Evolutionary conservation across 2,888 invertebrate species (phyloP).

Genomic region (Pollenia griseotomentosa): DNA sequence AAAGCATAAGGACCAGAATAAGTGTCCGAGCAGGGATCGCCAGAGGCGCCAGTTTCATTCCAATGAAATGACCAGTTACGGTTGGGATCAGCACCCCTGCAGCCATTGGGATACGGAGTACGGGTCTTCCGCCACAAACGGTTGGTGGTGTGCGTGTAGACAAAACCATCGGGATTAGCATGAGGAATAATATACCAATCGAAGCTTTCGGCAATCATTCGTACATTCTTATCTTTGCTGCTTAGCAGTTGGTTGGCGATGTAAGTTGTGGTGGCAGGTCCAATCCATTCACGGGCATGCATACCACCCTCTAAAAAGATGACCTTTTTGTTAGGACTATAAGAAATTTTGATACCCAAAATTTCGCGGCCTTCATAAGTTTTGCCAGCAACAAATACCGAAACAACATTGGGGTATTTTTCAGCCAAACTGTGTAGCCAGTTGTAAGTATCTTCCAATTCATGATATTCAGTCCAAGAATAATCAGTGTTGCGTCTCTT

Average conservation of each 20-base stretch:
- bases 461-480: slow-evolving; percentile 79
- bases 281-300: slow-evolving; percentile 91
- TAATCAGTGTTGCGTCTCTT: slow-evolving; percentile 76
- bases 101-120: slow-evolving; percentile 81
- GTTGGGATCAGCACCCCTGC: slow-evolving; percentile 87
- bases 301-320: slow-evolving; percentile 88
- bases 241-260: slow-evolving; percentile 87
- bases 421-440: slow-evolving; percentile 85
- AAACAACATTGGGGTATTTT: slow-evolving; percentile 84
- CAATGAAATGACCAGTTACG: slow-evolving; percentile 88
- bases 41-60: slow-evolving; percentile 86
- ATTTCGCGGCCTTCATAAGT: slow-evolving; percentile 87
- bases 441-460: slow-evolving; percentile 84
- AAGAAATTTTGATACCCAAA: slow-evolving; percentile 85
- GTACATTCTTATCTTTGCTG: slow-evolving; percentile 85
- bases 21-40: slow-evolving; percentile 82
- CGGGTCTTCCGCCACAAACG: slow-evolving; percentile 89
- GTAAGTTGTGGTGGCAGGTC: slow-evolving; percentile 87
- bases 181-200: slow-evolving; percentile 91
- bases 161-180: slow-evolving; percentile 91
- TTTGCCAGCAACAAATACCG: slow-evolving; percentile 84
- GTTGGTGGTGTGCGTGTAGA: slow-evolving; percentile 87
- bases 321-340: slow-evolving; percentile 84
- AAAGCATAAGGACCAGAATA: slow-evolving; percentile 86
- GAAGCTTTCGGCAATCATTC: slow-evolving; percentile 85